phyloP scores from a whole-genome alignment of 2,888 invertebrate species.

The Hirtodrosophila alboralis region DNA sequence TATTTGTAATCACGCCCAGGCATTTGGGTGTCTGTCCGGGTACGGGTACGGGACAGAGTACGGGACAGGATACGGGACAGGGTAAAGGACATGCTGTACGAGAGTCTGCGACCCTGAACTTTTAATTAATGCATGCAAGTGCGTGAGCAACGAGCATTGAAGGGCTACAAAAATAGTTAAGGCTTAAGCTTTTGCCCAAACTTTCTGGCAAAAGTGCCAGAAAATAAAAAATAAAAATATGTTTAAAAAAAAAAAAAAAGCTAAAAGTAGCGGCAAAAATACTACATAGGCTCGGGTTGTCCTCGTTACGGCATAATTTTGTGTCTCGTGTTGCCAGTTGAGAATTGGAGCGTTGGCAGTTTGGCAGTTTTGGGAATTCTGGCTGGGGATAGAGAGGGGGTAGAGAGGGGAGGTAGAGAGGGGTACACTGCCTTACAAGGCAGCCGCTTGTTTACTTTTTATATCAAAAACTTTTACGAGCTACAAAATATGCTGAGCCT shows the following conservation, averaged over 20 bases:
- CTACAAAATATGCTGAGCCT: constrained; percentile 70
- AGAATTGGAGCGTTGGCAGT: too few species aligned
- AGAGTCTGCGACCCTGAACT: constrained; percentile 52
- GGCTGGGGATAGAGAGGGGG: too few species aligned
- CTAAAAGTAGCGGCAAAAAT: too few species aligned
- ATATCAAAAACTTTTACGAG: constrained; percentile 77
- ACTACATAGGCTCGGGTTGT: constrained; percentile 14
- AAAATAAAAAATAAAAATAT: constrained; percentile 3
- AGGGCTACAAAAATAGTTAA: constrained; percentile 23
- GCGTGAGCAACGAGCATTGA: constrained; percentile 37
- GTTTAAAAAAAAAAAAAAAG: constrained; percentile 6
- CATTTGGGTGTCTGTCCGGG: constrained; percentile 34
- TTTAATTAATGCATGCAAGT: constrained; percentile 73
- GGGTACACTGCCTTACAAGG: too few species aligned
- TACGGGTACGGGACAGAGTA: too few species aligned
- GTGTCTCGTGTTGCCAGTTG: constrained; percentile 9
- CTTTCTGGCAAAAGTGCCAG: constrained; percentile 5
- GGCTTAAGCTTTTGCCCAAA: constrained; percentile 23
- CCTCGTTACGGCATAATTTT: constrained; percentile 21
- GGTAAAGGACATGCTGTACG: too few species aligned
- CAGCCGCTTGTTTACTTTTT: constrained; percentile 66
- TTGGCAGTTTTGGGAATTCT: too few species aligned
- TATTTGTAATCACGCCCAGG: constrained; percentile 35
- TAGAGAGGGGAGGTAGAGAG: too few species aligned
- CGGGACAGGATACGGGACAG: too few species aligned